phyloP scores from a whole-genome alignment of 2,113 vertebrate genomes.

The Apistogramma diplotaenia region DNA sequence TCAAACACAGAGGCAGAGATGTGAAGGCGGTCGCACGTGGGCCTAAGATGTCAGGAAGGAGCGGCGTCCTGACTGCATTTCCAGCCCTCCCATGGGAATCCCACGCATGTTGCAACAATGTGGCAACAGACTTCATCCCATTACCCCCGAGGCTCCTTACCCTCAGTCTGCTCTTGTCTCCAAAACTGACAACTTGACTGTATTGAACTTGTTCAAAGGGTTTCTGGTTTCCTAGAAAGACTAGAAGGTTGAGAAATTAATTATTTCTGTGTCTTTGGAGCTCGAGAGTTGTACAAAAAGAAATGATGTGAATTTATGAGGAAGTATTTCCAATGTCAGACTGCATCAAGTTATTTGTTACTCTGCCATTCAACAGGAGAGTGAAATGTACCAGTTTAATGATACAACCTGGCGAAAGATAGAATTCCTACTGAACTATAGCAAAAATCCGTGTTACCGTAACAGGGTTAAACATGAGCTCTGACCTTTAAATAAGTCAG shows the following conservation, averaged over 20 bases:
- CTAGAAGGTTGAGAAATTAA: constrained; percentile 39
- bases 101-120: constrained; percentile 72
- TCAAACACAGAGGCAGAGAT: constrained; percentile 58
- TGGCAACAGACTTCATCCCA: constrained; percentile 65
- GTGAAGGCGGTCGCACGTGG: constrained; percentile 54
- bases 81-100: constrained; percentile 58
- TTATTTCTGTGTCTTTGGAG: constrained; percentile 38
- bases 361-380: not conserved
- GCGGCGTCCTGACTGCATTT: constrained; percentile 61
- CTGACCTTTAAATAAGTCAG: not conserved
- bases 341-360: not conserved
- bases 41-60: constrained; percentile 63
- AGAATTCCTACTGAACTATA: not conserved
- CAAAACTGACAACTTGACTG: constrained; percentile 58
- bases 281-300: constrained; percentile 10
- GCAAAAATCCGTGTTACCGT: not conserved
- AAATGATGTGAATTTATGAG: not conserved
- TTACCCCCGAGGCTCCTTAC: constrained; percentile 61
- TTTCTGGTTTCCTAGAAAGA: constrained; percentile 47
- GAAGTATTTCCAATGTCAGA: not conserved
- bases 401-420: not conserved
- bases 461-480: not conserved
- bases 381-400: not conserved
- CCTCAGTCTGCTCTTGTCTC: constrained; percentile 62
- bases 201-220: constrained; percentile 63